These are phyloP conservation scores for Drosophila equinoxialis DNA, from an alignment of 1,140 invertebrate genomes.

Conservation along the genomic window DNA sequence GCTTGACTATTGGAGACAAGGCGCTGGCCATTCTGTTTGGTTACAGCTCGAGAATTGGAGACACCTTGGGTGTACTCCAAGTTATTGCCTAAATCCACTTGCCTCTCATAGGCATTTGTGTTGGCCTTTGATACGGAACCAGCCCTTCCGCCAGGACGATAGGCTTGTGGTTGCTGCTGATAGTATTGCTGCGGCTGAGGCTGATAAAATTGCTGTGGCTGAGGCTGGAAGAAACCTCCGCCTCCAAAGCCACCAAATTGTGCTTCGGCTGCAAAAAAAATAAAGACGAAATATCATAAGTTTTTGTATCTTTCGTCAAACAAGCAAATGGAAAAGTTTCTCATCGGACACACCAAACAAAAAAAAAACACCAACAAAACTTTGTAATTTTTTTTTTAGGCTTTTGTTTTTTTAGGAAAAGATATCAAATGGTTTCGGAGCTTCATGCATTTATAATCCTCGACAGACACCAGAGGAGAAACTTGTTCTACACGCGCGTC, in stretches of 20 bases:
- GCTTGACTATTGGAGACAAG: constrained; percentile 67
- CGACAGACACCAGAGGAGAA: constrained; percentile 26
- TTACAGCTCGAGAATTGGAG: constrained; percentile 70
- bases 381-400: constrained; percentile 18
- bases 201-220: constrained; percentile 19
- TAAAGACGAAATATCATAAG: constrained; percentile 18
- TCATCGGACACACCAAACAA: not conserved
- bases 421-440: constrained; percentile 41
- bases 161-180: constrained; percentile 17
- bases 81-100: constrained; percentile 69
- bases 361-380: constrained; percentile 13
- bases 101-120: constrained; percentile 65
- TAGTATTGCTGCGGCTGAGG: constrained; percentile 2
- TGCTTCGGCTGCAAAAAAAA: constrained; percentile 33
- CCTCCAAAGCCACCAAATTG: constrained; percentile 55
- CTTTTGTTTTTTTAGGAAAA: constrained; percentile 45
- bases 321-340: constrained; percentile 7
- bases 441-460: constrained; percentile 58
- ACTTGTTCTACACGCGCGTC: constrained; percentile 52
- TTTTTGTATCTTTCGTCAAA: constrained; percentile 8
- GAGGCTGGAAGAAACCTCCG: constrained; percentile 37
- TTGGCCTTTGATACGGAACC: constrained; percentile 70
- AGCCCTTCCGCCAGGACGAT: not conserved
- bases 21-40: constrained; percentile 61
- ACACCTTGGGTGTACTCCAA: constrained; percentile 62